Evolutionary conservation across 2,888 invertebrate genomes (phyloP).

Genomic region (Nomada flava): DNA sequence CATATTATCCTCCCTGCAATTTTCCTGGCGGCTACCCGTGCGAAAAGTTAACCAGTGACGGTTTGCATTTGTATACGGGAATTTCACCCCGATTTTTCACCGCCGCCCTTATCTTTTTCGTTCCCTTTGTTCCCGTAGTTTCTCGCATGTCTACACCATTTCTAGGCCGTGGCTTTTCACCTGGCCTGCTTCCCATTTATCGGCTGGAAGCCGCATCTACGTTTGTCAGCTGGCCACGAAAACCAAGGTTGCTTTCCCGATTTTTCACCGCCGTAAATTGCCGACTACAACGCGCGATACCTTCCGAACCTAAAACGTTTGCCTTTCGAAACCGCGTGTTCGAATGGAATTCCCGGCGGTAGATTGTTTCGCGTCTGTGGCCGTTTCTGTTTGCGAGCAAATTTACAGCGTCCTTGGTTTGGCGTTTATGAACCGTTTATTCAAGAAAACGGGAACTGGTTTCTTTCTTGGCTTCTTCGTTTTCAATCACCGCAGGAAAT

Average conservation of each 20-base stretch:
- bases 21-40: too few species aligned
- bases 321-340: neutral
- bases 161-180: slow-evolving; percentile 16
- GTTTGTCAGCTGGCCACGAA: slow-evolving; percentile 4
- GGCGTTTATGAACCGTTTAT: neutral
- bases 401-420: slow-evolving; percentile 1
- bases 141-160: neutral
- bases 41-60: too few species aligned
- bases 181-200: slow-evolving; percentile 21
- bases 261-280: neutral
- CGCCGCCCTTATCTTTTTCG: neutral
- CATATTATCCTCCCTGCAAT: too few species aligned
- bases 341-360: neutral
- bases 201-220: neutral
- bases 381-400: neutral
- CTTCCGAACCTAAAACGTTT: neutral
- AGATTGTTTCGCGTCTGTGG: neutral
- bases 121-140: slow-evolving; percentile 2
- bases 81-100: neutral
- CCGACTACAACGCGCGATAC: neutral
- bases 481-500: neutral
- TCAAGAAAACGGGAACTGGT: neutral
- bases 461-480: neutral
- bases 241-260: slow-evolving; percentile 10
- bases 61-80: too few species aligned